Base-by-base conservation (phyloP, 2,888 invertebrate genomes). In the Ennomos fuscantarius region DNA sequence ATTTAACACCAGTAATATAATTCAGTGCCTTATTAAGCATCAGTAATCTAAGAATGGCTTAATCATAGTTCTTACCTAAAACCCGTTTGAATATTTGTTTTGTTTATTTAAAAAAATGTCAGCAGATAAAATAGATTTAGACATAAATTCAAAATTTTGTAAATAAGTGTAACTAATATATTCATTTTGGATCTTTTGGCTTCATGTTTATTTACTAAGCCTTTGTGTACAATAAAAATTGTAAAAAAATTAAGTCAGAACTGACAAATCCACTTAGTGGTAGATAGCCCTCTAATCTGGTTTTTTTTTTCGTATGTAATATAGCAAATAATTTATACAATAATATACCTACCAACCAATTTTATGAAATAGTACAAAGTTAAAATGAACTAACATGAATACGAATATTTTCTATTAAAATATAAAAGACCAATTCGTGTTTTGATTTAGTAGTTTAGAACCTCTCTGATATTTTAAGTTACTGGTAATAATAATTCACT, bases 381-480 rank as follows among this genome's bases (percentile, higher is more conserved):
- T 80, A 80, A 79, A 81, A 79, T 76, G 66, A 76, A 88, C 89
- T 89, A 89, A 90, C 90, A 83, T 78, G 24, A 66, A 77, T 74
- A 69, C 75, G 68, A 74, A 74, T 81, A 84, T 87, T 87, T 89
- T 89, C 72, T 87, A 90, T 91, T 90, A 92, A 92, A 92, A 82
- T 79, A 81, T 89, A 87, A 91, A 90, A 89, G 87, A 88, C 84
- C 83, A 81, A 86, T 75, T 68, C 81, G 88, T 89, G 86, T 90
- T 92, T 91, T 92, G 87, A 92, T 92, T 92, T 90, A 79, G 91
- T 92, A 92, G 91, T 71, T 81, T 92, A 92, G 91, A 80, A 87
- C 90, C 91, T 84, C 56, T 82, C 78, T 80, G 70, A 73, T 68
- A 67, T 64, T 67, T 71, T 67, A 59, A 65, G 57, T 64, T 65